Evolutionary conservation across 2,797 vertebrate species (phyloP).

Genomic region (Sebastes vulpes): DNA sequence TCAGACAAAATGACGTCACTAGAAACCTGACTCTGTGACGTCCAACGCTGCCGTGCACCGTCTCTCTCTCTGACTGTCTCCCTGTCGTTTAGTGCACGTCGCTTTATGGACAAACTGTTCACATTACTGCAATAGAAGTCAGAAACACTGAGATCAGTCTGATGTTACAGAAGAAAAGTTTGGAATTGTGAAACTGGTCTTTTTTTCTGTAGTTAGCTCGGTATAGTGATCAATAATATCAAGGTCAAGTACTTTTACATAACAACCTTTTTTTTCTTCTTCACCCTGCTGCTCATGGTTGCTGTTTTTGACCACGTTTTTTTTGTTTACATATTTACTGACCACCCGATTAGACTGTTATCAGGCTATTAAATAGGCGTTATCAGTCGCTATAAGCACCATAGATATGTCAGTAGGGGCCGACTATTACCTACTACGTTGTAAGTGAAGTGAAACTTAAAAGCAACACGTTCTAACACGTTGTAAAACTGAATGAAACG

Average conservation of each 20-base stretch:
- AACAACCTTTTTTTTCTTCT: neutral
- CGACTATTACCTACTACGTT: too few species aligned
- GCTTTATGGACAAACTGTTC: constrained; percentile 2
- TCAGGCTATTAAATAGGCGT: too few species aligned
- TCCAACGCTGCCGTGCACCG: neutral
- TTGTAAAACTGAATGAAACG: too few species aligned
- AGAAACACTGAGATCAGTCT: constrained; percentile 1
- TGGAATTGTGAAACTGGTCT: neutral
- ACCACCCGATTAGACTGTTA: neutral
- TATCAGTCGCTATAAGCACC: too few species aligned
- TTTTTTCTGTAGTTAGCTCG: neutral
- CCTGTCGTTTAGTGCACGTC: neutral
- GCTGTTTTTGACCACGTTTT: neutral
- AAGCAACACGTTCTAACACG: too few species aligned
- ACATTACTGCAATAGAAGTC: constrained; percentile 6
- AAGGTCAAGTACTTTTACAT: constrained; percentile 2
- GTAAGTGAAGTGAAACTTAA: too few species aligned
- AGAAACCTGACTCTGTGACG: constrained; percentile 57
- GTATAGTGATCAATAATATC: neutral
- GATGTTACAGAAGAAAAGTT: neutral
- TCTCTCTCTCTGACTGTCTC: neutral
- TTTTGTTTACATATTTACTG: too few species aligned
- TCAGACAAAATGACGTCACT: constrained; percentile 73
- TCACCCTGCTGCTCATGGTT: neutral
- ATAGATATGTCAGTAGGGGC: too few species aligned